Percentiles rank a stretch among this genome's conserved stretches.
phyloP scores from a whole-genome alignment of 2,797 vertebrate species.

The Carcharodon carcharias region DNA sequence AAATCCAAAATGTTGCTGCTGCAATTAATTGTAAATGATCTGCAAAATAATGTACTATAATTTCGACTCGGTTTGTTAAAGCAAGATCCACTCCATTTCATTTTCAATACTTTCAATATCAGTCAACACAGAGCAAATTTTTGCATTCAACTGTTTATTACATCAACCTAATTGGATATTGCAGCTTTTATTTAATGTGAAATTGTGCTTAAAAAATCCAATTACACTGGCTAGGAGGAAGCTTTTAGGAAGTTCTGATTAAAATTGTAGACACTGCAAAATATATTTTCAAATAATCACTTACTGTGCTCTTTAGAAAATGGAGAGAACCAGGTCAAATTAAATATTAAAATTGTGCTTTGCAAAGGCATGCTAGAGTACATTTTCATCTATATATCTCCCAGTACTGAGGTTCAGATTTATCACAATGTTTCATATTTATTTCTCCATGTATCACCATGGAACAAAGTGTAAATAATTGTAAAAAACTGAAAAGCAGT shows the following conservation, averaged over 20 bases:
- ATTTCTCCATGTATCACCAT: background rate
- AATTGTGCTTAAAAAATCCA: conserved; percentile 6
- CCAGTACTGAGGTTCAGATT: background rate
- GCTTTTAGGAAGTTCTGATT: background rate
- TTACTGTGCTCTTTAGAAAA: background rate
- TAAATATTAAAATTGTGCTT: background rate
- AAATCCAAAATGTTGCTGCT: background rate
- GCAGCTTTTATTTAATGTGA: background rate
- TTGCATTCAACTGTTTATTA: background rate
- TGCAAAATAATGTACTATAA: background rate
- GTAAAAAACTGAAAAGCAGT: background rate
- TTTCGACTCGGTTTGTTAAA: background rate
- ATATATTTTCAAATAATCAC: background rate
- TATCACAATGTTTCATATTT: background rate
- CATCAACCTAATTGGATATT: background rate
- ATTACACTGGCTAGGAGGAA: background rate
- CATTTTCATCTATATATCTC: background rate
- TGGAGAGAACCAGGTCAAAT: background rate
- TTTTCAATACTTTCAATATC: background rate
- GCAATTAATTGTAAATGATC: background rate
- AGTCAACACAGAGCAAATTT: background rate
- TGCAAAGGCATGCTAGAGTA: background rate
- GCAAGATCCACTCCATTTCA: background rate
- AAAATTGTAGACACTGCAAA: background rate
- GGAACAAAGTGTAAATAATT: background rate